Evolutionary conservation across 2,888 invertebrate genomes (phyloP).

Genomic region (Meiosimyza platycephala): DNA sequence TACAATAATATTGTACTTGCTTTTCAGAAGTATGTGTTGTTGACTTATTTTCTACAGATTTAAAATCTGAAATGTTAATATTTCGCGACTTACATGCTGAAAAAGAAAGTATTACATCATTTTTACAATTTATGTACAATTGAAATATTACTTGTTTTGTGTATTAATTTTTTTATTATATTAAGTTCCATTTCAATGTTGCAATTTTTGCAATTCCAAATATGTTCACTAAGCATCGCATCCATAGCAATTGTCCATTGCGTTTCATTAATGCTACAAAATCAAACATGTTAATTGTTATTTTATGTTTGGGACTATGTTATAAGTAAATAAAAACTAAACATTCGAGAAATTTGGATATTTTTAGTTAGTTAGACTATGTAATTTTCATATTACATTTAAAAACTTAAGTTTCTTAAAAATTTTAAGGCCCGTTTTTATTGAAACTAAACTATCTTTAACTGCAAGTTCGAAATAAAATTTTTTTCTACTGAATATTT

Average conservation of each 20-base stretch:
- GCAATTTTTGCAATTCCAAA: constrained; percentile 83
- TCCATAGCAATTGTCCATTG: constrained; percentile 76
- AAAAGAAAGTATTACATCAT: not conserved
- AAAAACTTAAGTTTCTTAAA: too few species aligned
- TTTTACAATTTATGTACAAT: constrained; percentile 1
- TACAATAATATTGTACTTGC: constrained; percentile 73
- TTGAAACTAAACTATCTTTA: too few species aligned
- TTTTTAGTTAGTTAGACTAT: too few species aligned
- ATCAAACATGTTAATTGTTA: not conserved
- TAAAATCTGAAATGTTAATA: not conserved
- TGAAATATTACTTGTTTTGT: constrained; percentile 67
- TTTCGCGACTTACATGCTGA: constrained; percentile 9
- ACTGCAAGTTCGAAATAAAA: too few species aligned
- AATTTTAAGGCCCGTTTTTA: too few species aligned
- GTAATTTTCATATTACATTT: too few species aligned
- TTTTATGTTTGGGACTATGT: not conserved
- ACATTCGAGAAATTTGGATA: too few species aligned
- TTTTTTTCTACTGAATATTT: too few species aligned
- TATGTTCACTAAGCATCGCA: constrained; percentile 71
- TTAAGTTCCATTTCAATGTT: constrained; percentile 71
- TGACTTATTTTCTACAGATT: constrained; percentile 58
- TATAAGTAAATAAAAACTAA: not conserved
- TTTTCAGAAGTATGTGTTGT: not conserved
- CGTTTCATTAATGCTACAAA: constrained; percentile 73
- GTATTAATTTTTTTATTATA: constrained; percentile 80